These are phyloP conservation scores for Poliocrania exsul DNA, from an alignment of 2,797 vertebrate species.

Conservation along the genomic window DNA sequence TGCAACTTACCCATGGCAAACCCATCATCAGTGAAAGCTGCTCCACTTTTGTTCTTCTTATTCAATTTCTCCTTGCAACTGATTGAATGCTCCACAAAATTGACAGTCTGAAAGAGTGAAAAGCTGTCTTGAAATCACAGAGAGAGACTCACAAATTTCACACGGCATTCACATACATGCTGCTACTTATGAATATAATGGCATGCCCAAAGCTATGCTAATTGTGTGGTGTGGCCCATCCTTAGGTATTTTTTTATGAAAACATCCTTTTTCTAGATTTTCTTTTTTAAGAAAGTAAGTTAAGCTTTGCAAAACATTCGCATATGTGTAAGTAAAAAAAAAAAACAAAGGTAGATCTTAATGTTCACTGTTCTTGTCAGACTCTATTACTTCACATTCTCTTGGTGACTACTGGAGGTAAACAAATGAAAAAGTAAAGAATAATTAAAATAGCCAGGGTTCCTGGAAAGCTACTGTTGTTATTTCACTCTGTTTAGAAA, in stretches of 20 bases:
- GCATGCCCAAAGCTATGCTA: neutral
- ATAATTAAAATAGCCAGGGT: neutral
- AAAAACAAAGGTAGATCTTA: neutral
- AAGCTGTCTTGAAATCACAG: neutral
- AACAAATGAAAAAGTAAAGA: neutral
- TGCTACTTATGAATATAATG: neutral
- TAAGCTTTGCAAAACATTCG: neutral
- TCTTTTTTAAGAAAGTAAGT: neutral
- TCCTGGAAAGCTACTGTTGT: neutral
- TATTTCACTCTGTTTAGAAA: neutral
- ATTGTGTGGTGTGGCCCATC: neutral
- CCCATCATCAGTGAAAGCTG: conserved; percentile 97
- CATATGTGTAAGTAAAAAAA: neutral
- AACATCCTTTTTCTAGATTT: neutral
- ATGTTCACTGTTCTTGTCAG: neutral
- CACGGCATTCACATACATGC: neutral
- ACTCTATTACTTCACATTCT: neutral
- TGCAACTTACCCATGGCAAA: conserved; percentile 94
- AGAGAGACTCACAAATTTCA: neutral
- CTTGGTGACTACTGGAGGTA: neutral
- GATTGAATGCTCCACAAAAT: conserved; percentile 98
- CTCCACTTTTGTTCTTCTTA: conserved; percentile 98
- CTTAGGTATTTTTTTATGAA: neutral
- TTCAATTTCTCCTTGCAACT: conserved; percentile 97
- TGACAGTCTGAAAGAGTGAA: conserved; percentile 85